Evolutionary conservation across 2,888 invertebrate genomes (phyloP).

Genomic region (Mellilla xanthometata): DNA sequence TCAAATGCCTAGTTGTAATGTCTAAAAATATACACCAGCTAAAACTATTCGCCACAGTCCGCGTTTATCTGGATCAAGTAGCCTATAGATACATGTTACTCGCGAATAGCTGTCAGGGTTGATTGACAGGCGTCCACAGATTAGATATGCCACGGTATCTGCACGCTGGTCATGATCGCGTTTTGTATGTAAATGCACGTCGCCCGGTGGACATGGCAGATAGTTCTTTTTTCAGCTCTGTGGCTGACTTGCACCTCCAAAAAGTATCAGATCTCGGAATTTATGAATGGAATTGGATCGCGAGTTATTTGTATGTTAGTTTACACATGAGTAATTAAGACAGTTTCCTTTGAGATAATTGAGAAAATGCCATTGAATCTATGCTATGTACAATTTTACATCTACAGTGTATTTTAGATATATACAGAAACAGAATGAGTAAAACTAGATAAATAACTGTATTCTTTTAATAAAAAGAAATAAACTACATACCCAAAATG

Average conservation of each 20-base stretch:
- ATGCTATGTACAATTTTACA: no score
- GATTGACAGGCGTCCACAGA: conserved; percentile 68
- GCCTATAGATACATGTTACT: conserved; percentile 53
- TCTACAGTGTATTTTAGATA: no score
- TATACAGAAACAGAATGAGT: no score
- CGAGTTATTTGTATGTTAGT: no score
- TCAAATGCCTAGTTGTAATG: no score
- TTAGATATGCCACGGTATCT: conserved; percentile 75
- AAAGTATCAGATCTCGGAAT: conserved; percentile 45
- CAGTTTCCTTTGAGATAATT: no score
- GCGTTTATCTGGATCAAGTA: conserved; percentile 20
- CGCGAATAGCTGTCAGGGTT: conserved; percentile 53
- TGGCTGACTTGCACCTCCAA: conserved; percentile 45
- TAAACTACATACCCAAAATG: no score
- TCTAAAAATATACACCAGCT: no score
- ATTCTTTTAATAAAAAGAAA: no score
- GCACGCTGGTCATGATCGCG: conserved; percentile 58
- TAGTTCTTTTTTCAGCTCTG: conserved; percentile 47
- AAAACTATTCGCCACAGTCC: conserved; percentile 22
- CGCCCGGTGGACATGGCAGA: conserved; percentile 40
- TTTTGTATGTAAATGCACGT: conserved; percentile 74
- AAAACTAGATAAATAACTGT: no score
- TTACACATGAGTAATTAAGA: no score
- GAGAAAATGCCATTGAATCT: no score
- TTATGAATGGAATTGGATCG: conserved; percentile 39